Percentiles rank a stretch among this genome's conserved stretches.
Conservation (phyloP, 2,888 invertebrate species). For the Oscheius sp. region DNA sequence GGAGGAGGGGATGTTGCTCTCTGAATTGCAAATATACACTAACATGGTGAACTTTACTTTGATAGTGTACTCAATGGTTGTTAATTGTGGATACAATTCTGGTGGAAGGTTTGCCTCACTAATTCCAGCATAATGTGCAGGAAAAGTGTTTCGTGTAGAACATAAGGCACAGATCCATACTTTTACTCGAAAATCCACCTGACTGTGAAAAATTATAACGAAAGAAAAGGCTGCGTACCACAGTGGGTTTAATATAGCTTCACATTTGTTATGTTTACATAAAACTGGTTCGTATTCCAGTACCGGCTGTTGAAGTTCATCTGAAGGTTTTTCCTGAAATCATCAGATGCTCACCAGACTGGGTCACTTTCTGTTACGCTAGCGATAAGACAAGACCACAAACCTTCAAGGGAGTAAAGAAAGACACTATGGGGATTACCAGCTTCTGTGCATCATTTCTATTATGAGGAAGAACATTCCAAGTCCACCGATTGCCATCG, state of each 20-base stretch:
- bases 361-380: too few relatives aligned
- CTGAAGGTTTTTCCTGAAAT: conserved; percentile 29
- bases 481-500: conserved; percentile 94
- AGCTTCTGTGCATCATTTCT: conserved; percentile 87
- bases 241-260: conserved; percentile 79
- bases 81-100: conserved; percentile 94
- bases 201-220: not conserved
- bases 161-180: conserved; percentile 99
- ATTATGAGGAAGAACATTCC: conserved; percentile 88
- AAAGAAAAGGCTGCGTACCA: not conserved
- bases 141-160: conserved; percentile 98
- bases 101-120: conserved; percentile 98
- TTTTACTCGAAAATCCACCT: conserved; percentile 89
- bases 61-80: conserved; percentile 96
- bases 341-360: not conserved
- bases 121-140: conserved; percentile 97
- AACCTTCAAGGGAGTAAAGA: conserved; percentile 81
- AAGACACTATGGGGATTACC: conserved; percentile 92
- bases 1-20: conserved; percentile 92
- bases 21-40: conserved; percentile 73
- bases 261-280: conserved; percentile 90
- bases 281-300: conserved; percentile 97
- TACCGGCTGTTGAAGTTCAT: conserved; percentile 80
- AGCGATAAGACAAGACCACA: not conserved
- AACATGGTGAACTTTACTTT: conserved; percentile 76